Base-by-base conservation (phyloP, 1,140 invertebrate genomes). In the Tetranychus cinnabarinus region DNA sequence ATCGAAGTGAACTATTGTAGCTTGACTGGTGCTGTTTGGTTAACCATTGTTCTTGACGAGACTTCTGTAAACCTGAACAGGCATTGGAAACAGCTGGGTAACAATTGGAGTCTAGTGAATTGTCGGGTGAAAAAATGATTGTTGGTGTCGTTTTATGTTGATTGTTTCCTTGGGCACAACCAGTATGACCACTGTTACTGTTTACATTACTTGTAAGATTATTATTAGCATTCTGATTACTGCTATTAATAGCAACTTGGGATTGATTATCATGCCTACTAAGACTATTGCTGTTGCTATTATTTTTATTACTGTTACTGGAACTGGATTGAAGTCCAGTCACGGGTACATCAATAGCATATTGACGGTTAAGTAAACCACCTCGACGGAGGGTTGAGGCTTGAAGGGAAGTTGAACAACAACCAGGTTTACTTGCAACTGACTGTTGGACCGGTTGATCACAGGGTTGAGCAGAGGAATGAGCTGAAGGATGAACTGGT, bases 51-150 rank as follows among this genome's bases (percentile, higher is more conserved):
- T 64, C 62, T 35, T 64, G 63, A 0, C 60, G 54, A 36, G 42
- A 2, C 48, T 64, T 60, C 2, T 42, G 7, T 33, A 33, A 33
- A 52, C n/a, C 15, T n/a, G 33, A 57, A 59, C 10, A n/a, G 45
- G 48, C 13, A 52, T 31, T 33, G 50, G 50, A n/a, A 8, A 33
- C 50, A 1, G n/a, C n/a, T 23, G 50, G n/a, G 50, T 52, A 42
- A 31, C 34, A 23, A 31, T 50, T 61, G 2, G 63, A 64, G 15
- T 64, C 63, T 33, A 64, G 61, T 46, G 63, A 64, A 56, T 64
- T 64, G 12, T 64, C 62, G 6, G 63, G 60, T 45, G 63, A 64
- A 15, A 64, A 59, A 54, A 63, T 52, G 31, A 64, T 61, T 34
- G 62, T 58, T 39, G 48, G 55, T 47, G 55, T 57, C 36, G 62